Percentiles rank a stretch among this genome's conserved stretches.
Conservation (phyloP, 2,113 vertebrate genomes). For the Python bivittatus region DNA sequence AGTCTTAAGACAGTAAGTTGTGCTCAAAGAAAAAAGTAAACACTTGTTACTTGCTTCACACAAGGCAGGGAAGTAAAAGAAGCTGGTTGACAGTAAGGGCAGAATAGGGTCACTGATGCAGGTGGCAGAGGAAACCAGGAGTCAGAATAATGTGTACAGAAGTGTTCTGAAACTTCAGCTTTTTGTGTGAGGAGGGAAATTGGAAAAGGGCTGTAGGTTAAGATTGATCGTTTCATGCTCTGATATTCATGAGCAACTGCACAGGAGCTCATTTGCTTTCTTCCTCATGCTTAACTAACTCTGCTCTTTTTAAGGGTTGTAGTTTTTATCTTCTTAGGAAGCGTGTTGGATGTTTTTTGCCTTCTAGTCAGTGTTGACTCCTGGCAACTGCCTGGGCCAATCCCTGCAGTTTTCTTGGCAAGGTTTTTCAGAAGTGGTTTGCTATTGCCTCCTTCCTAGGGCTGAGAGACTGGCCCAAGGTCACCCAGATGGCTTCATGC, state of each 20-base stretch:
- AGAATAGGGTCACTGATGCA: neutral
- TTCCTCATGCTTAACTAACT: neutral
- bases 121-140: neutral
- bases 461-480: neutral
- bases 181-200: neutral
- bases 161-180: neutral
- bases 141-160: neutral
- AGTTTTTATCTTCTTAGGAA: neutral
- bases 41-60: neutral
- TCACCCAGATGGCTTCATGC: neutral
- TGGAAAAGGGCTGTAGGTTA: neutral
- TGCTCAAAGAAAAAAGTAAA: neutral
- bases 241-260: neutral
- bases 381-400: neutral
- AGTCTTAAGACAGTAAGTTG: neutral
- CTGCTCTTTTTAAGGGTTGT: neutral
- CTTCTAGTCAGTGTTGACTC: neutral
- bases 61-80: neutral
- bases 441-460: neutral
- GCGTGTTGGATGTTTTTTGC: neutral
- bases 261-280: neutral
- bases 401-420: neutral
- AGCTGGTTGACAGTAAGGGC: neutral
- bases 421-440: neutral
- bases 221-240: neutral